Conservation (phyloP, 2,797 vertebrate species). For the Paguma larvata region DNA sequence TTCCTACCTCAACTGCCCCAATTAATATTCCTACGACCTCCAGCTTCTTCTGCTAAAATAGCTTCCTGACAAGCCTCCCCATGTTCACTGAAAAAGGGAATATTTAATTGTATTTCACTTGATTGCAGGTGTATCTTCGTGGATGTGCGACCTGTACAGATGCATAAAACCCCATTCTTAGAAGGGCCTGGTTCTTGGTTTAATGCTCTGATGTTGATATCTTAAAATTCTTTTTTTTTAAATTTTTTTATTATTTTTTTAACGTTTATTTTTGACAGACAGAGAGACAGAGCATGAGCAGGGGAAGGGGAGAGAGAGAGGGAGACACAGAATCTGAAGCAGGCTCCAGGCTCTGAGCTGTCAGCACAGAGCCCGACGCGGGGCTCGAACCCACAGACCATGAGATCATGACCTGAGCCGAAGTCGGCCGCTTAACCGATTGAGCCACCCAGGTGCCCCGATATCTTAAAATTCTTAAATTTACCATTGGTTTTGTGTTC, state of each 20-base stretch:
- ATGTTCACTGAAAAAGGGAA: neutral
- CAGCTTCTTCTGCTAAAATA: neutral
- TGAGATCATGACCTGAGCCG: no score
- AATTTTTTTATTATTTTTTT: no score
- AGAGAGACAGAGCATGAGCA: no score
- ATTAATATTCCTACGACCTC: neutral
- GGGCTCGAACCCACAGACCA: no score
- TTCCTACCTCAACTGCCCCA: neutral
- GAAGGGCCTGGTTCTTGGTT: neutral
- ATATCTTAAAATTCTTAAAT: neutral
- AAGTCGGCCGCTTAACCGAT: no score
- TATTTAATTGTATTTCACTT: conserved; percentile 26
- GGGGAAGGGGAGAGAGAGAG: no score
- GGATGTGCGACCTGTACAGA: neutral
- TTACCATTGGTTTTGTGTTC: neutral
- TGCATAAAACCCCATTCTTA: neutral
- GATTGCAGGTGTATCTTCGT: neutral
- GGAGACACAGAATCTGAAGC: no score
- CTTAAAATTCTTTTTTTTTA: neutral
- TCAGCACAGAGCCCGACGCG: no score
- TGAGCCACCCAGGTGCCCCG: no score
- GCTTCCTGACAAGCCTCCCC: neutral
- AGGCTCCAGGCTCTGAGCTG: no score
- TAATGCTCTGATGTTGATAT: neutral
- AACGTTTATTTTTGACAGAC: no score